A percentile compares a stretch with the other conserved stretches of the same genome.
Conservation (phyloP, 2,888 invertebrate genomes). For the Diplazon laetatorius region DNA sequence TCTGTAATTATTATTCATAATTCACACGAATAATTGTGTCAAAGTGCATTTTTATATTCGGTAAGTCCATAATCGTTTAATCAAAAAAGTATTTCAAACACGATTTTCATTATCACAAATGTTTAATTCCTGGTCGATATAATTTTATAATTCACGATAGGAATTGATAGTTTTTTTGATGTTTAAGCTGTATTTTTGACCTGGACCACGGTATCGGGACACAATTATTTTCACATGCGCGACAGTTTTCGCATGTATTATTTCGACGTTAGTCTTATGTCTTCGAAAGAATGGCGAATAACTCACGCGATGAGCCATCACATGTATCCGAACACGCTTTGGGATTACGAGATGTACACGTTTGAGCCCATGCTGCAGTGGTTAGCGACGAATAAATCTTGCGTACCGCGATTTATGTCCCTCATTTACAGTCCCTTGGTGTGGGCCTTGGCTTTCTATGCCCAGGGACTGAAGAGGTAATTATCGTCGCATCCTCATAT, state of each 20-base stretch:
- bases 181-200: constrained; percentile 85
- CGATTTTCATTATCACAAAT: too few species aligned
- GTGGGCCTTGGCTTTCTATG: constrained; percentile 80
- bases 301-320: constrained; percentile 92
- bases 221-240: constrained; percentile 90
- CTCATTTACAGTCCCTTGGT: constrained; percentile 84
- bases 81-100: too few species aligned
- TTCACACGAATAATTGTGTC: not conserved
- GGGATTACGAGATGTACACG: constrained; percentile 88
- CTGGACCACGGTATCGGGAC: constrained; percentile 86
- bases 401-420: constrained; percentile 83
- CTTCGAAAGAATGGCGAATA: constrained; percentile 89
- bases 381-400: constrained; percentile 85
- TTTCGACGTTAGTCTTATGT: constrained; percentile 88
- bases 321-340: constrained; percentile 89
- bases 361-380: constrained; percentile 88
- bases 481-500: too few species aligned
- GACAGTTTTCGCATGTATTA: constrained; percentile 92
- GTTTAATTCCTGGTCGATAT: too few species aligned
- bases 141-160: too few species aligned
- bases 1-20: too few species aligned
- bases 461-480: constrained; percentile 83
- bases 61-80: constrained; percentile 71
- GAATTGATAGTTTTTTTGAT: too few species aligned
- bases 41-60: not conserved